Evolutionary conservation across 2,888 invertebrate genomes (phyloP).

Genomic region (Pecten maximus): DNA sequence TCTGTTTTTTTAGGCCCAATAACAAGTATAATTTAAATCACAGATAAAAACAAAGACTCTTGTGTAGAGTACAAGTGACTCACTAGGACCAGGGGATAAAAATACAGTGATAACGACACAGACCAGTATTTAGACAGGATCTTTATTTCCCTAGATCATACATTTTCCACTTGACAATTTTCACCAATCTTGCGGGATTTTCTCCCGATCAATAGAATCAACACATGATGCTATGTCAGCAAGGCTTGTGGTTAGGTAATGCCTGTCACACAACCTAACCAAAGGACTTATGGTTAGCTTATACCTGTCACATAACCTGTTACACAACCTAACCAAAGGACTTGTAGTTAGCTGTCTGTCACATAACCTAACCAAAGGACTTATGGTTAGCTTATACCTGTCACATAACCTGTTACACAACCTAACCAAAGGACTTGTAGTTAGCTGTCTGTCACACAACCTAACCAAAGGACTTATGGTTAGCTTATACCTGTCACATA

Average conservation of each 20-base stretch:
- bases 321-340: no score
- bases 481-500: no score
- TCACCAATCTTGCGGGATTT: conserved; percentile 30
- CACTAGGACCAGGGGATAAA: neutral
- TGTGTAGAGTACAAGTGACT: conserved; percentile 5
- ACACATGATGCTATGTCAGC: conserved; percentile 34
- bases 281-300: no score
- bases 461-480: no score
- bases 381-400: no score
- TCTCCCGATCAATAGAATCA: conserved; percentile 9
- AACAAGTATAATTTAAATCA: neutral
- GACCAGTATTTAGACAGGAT: neutral
- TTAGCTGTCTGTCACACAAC: no score
- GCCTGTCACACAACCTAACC: neutral
- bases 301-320: no score
- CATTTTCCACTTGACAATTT: conserved; percentile 16
- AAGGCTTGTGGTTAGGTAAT: neutral
- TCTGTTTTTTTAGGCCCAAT: neutral
- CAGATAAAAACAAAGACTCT: neutral
- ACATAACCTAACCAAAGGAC: no score
- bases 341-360: no score
- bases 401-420: no score
- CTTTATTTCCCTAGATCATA: neutral
- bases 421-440: no score
- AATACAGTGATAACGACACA: neutral